phyloP scores from a whole-genome alignment of 2,888 invertebrate species.

The Isoperla grammatica region DNA sequence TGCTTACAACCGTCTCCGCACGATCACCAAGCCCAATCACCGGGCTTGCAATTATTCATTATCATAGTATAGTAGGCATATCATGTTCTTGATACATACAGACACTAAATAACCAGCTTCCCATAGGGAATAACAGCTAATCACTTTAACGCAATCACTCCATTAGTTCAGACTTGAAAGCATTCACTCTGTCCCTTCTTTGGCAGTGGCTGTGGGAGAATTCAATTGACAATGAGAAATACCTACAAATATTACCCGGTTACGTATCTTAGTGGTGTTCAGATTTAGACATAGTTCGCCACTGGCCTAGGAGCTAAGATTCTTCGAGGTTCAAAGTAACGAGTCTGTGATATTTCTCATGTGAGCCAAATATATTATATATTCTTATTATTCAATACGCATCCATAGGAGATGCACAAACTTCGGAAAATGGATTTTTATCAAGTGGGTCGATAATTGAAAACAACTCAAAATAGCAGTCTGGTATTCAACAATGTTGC shows the following conservation, averaged over 20 bases:
- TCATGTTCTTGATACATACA: not conserved
- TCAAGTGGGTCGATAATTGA: too few species aligned
- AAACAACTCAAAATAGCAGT: too few species aligned
- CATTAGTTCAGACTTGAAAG: conserved; percentile 13
- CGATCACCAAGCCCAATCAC: not conserved
- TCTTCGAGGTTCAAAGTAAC: too few species aligned
- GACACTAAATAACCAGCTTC: not conserved
- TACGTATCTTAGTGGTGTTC: not conserved
- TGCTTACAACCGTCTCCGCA: not conserved
- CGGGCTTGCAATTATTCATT: not conserved
- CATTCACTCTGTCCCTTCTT: conserved; percentile 16
- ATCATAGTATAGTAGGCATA: not conserved
- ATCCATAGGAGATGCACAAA: too few species aligned
- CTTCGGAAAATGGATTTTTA: too few species aligned
- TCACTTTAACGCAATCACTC: not conserved
- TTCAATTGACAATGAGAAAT: not conserved
- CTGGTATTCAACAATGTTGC: too few species aligned
- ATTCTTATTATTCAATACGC: too few species aligned
- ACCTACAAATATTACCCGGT: conserved; percentile 8
- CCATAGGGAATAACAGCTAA: too few species aligned
- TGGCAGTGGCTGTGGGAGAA: conserved; percentile 24
- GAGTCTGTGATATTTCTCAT: not conserved
- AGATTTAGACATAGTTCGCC: conserved; percentile 2
- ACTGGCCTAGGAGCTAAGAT: not conserved
- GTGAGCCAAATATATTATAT: too few species aligned